Percentiles rank a stretch among this genome's conserved stretches.
phyloP scores from a whole-genome alignment of 2,888 invertebrate species.

The Cactoblastis cactorum region DNA sequence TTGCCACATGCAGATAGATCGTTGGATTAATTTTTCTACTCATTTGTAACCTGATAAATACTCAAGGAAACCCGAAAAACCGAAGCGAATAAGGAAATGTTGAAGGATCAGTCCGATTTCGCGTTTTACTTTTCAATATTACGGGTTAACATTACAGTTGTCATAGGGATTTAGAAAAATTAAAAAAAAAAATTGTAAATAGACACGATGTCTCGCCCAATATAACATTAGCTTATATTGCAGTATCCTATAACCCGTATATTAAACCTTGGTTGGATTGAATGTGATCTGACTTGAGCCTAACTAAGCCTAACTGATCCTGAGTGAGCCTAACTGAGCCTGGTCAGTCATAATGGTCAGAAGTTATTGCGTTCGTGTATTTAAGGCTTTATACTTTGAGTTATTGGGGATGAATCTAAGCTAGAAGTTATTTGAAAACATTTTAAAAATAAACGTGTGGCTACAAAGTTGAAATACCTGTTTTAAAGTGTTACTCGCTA shows the following conservation, averaged over 20 bases:
- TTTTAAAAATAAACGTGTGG: not conserved
- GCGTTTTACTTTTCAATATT: no score
- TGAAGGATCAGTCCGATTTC: no score
- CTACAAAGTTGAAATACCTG: not conserved
- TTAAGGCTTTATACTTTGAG: constrained; percentile 4
- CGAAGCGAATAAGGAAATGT: no score
- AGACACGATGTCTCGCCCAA: not conserved
- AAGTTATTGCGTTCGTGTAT: constrained; percentile 6
- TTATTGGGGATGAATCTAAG: not conserved
- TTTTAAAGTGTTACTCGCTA: not conserved
- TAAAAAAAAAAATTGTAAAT: not conserved
- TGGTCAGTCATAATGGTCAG: constrained; percentile 13
- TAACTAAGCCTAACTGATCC: constrained; percentile 1
- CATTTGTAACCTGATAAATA: no score
- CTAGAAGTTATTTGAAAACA: not conserved
- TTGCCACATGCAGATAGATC: no score
- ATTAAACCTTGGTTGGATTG: constrained; percentile 11
- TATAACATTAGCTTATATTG: constrained; percentile 9
- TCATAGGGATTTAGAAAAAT: no score
- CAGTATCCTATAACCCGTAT: constrained; percentile 2
- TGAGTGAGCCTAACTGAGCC: constrained; percentile 6
- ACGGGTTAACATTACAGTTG: no score
- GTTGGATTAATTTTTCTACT: no score
- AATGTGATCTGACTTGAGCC: constrained; percentile 11
- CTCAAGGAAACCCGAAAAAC: no score